Percentiles rank a stretch among this genome's conserved stretches.
phyloP scores from a whole-genome alignment of 2,113 vertebrate genomes.

The Hystrix cristata region DNA sequence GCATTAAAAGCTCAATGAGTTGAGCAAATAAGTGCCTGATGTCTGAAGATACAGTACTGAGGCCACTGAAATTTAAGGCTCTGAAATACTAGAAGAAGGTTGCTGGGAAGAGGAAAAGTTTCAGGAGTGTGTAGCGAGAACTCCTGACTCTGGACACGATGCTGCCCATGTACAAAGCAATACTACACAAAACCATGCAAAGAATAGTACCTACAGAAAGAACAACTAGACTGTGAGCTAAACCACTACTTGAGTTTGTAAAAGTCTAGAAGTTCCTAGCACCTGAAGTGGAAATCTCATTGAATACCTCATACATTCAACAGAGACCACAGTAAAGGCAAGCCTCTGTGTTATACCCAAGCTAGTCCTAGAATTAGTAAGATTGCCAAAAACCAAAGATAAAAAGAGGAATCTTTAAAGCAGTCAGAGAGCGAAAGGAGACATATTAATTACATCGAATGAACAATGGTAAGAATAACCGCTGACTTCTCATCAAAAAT shows the following conservation, averaged over 20 bases:
- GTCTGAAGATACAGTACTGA: not conserved
- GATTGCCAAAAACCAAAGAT: not conserved
- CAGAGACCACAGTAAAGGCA: not conserved
- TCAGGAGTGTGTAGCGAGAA: not conserved
- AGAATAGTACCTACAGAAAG: not conserved
- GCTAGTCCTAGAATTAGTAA: conserved; percentile 2
- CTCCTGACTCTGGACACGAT: not conserved
- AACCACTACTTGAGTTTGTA: not conserved
- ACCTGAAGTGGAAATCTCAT: not conserved
- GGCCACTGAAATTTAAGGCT: not conserved
- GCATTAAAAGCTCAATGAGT: not conserved
- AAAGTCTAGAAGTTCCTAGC: not conserved
- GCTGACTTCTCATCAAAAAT: not conserved
- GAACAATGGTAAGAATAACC: not conserved
- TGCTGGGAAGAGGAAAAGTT: not conserved
- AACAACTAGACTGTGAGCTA: not conserved
- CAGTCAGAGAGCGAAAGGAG: not conserved
- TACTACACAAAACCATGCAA: not conserved
- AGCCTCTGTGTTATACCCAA: not conserved
- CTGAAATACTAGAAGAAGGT: not conserved
- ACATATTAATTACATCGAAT: not conserved
- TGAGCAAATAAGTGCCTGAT: not conserved
- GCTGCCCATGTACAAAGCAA: not conserved
- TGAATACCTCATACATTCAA: not conserved
- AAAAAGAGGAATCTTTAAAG: not conserved